A percentile compares a stretch with the other conserved stretches of the same genome.
These are phyloP conservation scores for Scaptomyza montana DNA, from an alignment of 1,140 invertebrate genomes.

Conservation along the genomic window DNA sequence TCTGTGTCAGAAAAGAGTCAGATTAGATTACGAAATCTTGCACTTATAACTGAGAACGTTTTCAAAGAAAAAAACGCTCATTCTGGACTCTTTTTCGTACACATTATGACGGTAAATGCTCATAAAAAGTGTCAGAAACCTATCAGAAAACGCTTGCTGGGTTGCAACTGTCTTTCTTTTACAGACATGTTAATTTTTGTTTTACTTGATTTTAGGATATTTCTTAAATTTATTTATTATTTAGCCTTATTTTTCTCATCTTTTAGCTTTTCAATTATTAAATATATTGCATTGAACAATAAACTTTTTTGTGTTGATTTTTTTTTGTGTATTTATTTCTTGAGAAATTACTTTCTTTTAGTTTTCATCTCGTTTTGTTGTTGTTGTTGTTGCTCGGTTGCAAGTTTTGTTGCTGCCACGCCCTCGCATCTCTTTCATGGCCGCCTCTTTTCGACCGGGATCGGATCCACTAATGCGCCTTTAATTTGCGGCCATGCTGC, in stretches of 20 bases:
- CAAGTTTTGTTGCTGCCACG: conserved; percentile 25
- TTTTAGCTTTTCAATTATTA: neutral
- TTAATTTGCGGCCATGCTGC: conserved; percentile 75
- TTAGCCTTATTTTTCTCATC: neutral
- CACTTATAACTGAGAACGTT: too few species aligned
- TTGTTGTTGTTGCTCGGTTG: conserved; percentile 23
- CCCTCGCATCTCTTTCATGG: neutral
- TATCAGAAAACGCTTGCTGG: too few species aligned
- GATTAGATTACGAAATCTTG: too few species aligned
- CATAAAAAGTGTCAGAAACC: too few species aligned
- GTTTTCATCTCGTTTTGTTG: conserved; percentile 27
- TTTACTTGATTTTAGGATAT: too few species aligned
- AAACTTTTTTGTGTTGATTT: conserved; percentile 5
- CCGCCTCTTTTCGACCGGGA: neutral
- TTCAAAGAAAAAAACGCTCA: too few species aligned
- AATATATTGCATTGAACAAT: too few species aligned
- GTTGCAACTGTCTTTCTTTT: too few species aligned
- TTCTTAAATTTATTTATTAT: neutral
- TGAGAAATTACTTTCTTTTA: conserved; percentile 25
- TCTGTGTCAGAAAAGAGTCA: too few species aligned
- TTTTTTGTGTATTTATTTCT: conserved; percentile 14
- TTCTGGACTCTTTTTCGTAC: too few species aligned
- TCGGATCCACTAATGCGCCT: conserved; percentile 64
- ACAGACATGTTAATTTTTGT: too few species aligned
- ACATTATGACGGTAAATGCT: too few species aligned